Percentiles rank a stretch among this genome's conserved stretches.
Conservation (phyloP, 2,888 invertebrate genomes). For the Leptinotarsa haldemani region DNA sequence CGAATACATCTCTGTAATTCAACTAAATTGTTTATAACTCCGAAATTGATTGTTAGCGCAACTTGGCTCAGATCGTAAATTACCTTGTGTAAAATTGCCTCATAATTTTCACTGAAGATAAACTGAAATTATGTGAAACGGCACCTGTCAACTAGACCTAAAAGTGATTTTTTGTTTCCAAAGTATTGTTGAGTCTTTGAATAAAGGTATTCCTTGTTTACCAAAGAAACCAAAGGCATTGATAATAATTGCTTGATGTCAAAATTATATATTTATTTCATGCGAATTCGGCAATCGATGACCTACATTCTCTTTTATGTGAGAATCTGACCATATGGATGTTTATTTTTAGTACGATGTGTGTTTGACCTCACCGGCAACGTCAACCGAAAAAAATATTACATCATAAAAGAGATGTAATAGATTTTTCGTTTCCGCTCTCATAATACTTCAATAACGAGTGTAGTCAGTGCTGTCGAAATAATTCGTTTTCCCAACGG, state of each 20-base stretch:
- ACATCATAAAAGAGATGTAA: background rate
- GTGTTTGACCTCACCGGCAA: conserved; percentile 4
- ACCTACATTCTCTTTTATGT: conserved; percentile 2
- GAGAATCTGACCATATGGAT: conserved; percentile 11
- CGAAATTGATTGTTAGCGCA: too few species aligned
- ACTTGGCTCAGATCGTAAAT: too few species aligned
- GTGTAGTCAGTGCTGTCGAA: background rate
- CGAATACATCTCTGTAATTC: too few species aligned
- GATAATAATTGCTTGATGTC: background rate
- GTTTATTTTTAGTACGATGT: conserved; percentile 12
- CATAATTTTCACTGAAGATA: too few species aligned
- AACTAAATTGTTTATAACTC: too few species aligned
- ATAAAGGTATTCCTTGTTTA: too few species aligned
- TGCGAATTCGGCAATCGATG: background rate
- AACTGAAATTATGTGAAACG: too few species aligned
- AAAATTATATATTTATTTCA: background rate
- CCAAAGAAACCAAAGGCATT: too few species aligned
- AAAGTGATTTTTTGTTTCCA: too few species aligned
- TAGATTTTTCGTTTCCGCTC: background rate
- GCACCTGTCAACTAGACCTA: too few species aligned
- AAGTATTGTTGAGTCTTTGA: too few species aligned
- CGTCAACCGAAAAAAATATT: conserved; percentile 2
- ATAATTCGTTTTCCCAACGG: background rate
- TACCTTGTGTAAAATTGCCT: too few species aligned
- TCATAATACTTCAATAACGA: background rate